These are phyloP conservation scores for Thryonomys swinderianus DNA, from an alignment of 2,113 vertebrate genomes.

Conservation along the genomic window DNA sequence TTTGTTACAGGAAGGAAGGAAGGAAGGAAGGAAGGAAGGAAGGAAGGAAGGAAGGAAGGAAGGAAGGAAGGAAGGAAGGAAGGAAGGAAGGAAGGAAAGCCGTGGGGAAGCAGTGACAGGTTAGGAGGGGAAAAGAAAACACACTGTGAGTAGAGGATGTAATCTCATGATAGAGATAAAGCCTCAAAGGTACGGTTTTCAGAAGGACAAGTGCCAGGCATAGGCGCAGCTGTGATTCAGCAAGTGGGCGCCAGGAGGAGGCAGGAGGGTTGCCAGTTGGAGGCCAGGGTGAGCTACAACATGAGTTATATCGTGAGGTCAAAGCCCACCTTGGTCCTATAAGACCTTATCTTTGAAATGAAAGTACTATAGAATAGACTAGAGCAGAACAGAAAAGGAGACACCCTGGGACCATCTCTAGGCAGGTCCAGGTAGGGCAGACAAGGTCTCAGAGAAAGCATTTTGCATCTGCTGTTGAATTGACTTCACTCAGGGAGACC, in stretches of 20 bases:
- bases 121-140: neutral
- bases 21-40: too few relatives aligned
- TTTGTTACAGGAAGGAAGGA: too few relatives aligned
- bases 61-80: too few relatives aligned
- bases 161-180: neutral
- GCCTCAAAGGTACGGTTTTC: neutral
- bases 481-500: neutral
- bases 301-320: neutral
- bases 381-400: neutral
- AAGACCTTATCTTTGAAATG: neutral
- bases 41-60: too few relatives aligned
- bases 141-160: neutral
- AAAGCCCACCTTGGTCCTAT: neutral
- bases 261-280: neutral
- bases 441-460: neutral
- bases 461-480: neutral
- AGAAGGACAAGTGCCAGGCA: neutral
- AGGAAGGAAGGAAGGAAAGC: neutral
- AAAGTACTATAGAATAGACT: neutral
- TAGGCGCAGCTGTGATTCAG: neutral
- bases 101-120: neutral
- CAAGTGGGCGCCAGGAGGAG: neutral
- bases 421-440: neutral
- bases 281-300: neutral
- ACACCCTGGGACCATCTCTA: too few relatives aligned